Evolutionary conservation across 2,113 vertebrate species (phyloP).

Genomic region (Mohoua ochrocephala): DNA sequence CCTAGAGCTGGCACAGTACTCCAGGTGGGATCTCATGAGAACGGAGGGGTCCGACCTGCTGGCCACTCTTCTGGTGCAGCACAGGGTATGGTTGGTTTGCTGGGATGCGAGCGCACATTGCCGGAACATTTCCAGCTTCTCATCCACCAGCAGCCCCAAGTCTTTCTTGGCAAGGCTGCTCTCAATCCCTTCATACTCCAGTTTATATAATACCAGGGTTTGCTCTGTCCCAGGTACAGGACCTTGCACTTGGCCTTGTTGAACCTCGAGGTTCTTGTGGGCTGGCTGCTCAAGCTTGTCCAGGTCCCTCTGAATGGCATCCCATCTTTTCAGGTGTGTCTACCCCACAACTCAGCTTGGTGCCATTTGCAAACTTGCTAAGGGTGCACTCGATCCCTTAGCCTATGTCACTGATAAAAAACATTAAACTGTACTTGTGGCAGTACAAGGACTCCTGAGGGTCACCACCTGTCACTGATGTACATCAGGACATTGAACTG

Average conservation of each 20-base stretch:
- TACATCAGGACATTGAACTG: neutral
- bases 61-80: neutral
- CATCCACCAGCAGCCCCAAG: neutral
- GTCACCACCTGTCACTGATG: neutral
- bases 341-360: neutral
- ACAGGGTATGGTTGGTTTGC: neutral
- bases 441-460: fast-evolving
- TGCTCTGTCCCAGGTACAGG: neutral
- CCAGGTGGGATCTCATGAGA: fast-evolving
- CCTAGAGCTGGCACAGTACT: neutral
- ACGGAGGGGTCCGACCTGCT: neutral
- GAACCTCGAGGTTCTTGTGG: neutral
- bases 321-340: neutral
- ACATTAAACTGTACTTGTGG: neutral
- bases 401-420: neutral
- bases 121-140: neutral
- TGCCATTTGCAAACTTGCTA: neutral
- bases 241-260: neutral
- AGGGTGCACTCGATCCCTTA: neutral
- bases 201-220: neutral
- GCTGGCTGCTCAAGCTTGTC: neutral
- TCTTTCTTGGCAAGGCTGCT: neutral
- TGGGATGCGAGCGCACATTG: fast-evolving
- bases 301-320: neutral
- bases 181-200: neutral